Evolutionary conservation across 1,140 invertebrate genomes (phyloP), one percentile per base, ranked within the genome.

Genomic region (Pollicipes pollicipes): DNA sequence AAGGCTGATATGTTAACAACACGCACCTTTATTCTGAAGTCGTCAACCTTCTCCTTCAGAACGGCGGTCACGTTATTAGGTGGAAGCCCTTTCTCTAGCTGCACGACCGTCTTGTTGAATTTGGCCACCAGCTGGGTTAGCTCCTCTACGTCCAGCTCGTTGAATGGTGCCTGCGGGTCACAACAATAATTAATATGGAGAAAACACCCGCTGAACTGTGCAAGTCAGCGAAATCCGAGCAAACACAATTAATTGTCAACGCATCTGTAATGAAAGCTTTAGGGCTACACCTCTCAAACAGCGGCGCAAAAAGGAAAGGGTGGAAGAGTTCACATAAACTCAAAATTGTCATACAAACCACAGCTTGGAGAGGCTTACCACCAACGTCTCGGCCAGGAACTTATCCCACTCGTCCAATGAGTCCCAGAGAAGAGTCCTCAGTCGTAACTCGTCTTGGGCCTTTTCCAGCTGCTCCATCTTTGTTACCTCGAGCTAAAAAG

Each of bases 1-100:
- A n/a, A n/a, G n/a, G n/a, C n/a, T n/a, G n/a, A n/a, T n/a, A n/a
- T n/a, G n/a, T n/a, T n/a, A n/a, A n/a, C 8, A 17, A 58, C 2
- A 24, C 37, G 73, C 81, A 83, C 86, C 82, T 87, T 90, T 72
- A 86, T 84, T 75, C 88, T 90, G 74, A 93, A 88, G 16, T 84
- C 78, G 74, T 90, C 86, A 0, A 91, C 89, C 68, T 86, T 86
- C 72, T 86, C 84, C 76, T 88, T 90, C 16, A 93, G 80, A 58
- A 82, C 81, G 0, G 88, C 87, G 0, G 93, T 82, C 35, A 92
- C 86, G 73, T 89, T 83, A 79, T 92, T 93, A 2, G 81, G 76
- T 0, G 90, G 89, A 26, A 93, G 77, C 66, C 45, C 45, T 21
- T 58, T 79, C 78, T 80, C 66, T 10, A 73, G n/a, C 37, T 29